Evolutionary conservation across 2,888 invertebrate genomes (phyloP), one percentile per base, ranked within the genome.

Genomic region (Crossocerus cetratus): DNA sequence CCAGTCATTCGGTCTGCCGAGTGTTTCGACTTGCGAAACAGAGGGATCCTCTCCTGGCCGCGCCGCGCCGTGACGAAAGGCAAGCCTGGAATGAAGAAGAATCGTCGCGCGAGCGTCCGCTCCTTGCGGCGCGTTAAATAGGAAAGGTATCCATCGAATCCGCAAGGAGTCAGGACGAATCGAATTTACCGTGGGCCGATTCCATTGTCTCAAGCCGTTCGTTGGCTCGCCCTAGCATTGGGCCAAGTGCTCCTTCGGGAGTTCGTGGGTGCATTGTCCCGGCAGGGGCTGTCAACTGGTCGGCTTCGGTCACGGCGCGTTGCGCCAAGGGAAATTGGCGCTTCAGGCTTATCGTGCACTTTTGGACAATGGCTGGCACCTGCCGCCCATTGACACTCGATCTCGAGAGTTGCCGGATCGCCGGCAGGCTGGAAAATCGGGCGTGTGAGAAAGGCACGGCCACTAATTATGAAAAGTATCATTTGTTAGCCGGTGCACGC

Each of bases 401-500:
- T 32, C 32, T 32, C 32, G 49, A 49, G 61, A 18, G 56, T 21
- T n/a, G 13, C 60, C 42, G 57, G 56, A 49, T 65, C 65, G 69
- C 63, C 49, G 65, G 58, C 49, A 61, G 43, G 11, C 58, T 43
- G 21, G 43, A 23, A 23, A 23, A n/a, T 23, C 43, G 23, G n/a
- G 13, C 23, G n/a, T 49, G 49, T 16, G 5, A 16, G 49, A 86
- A 86, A 87, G 82, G 72, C 32, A 32, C 8, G 81, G 85, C 88
- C 86, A 88, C 87, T 89, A 89, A 89, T 89, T 89, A 88, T 87
- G 75, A 81, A 85, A 86, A 87, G 83, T 87, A 86, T 88, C 87
- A 88, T 88, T 88, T 88, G 83, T 89, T 87, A 88, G 49, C 73
- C 73, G 78, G 70, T 68, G 57, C 63, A 32, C 59, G 43, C n/a